Conservation (phyloP, 2,797 vertebrate genomes). For the Carduelis carduelis region DNA sequence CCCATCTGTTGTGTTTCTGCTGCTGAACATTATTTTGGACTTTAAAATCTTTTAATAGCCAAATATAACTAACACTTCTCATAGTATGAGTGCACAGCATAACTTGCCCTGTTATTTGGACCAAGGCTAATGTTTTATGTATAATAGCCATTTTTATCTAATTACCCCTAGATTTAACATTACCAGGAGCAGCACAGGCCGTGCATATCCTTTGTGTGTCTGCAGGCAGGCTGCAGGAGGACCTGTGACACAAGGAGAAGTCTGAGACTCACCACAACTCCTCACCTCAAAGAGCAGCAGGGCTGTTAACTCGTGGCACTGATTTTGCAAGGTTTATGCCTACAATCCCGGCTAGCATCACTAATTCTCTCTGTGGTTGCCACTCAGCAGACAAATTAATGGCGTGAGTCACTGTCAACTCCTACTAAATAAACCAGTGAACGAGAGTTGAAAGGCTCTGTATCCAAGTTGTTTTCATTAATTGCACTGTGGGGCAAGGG, state of each 20-base stretch:
- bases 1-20: not conserved
- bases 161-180: not conserved
- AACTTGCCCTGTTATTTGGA: not conserved
- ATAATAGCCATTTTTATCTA: not conserved
- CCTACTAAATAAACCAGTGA: constrained; percentile 27
- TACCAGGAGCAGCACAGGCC: not conserved
- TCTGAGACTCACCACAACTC: not conserved
- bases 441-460: constrained; percentile 33
- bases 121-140: not conserved
- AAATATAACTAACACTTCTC: not conserved
- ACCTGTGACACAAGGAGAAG: not conserved
- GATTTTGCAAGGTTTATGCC: not conserved
- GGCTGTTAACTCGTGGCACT: not conserved
- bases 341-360: fast-evolving
- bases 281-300: not conserved
- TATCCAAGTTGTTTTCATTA: constrained; percentile 39
- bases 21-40: not conserved
- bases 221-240: not conserved
- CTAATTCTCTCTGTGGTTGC: not conserved
- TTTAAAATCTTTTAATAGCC: not conserved
- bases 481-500: constrained; percentile 10
- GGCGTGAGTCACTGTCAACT: constrained; percentile 12
- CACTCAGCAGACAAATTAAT: constrained; percentile 13
- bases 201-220: fast-evolving
- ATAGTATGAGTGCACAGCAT: not conserved